These are phyloP conservation scores for Anagrus nilaparvatae DNA, from an alignment of 1,140 invertebrate genomes.

Conservation along the genomic window DNA sequence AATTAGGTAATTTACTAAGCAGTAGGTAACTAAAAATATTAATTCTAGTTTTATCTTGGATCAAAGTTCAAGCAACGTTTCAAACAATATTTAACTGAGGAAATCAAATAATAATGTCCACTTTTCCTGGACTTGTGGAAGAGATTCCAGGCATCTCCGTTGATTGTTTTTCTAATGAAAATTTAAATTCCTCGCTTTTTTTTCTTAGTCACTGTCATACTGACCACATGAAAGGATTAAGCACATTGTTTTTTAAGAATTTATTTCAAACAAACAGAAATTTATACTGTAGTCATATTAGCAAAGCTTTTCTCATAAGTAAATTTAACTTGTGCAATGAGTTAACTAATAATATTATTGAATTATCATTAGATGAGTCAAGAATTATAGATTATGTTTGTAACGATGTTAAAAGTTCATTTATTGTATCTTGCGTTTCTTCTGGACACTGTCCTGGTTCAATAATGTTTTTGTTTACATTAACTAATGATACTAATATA, in stretches of 20 bases:
- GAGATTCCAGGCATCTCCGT: conserved; percentile 54
- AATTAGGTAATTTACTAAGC: too few relatives aligned
- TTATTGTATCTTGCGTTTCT: conserved; percentile 50
- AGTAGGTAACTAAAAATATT: too few relatives aligned
- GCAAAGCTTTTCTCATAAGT: conserved; percentile 27
- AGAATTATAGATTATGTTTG: conserved; percentile 23
- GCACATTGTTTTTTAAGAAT: conserved; percentile 22
- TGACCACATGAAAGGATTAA: conserved; percentile 57
- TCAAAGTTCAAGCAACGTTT: too few relatives aligned
- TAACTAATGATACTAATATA: conserved; percentile 34
- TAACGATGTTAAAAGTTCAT: conserved; percentile 19
- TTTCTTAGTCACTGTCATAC: conserved; percentile 57
- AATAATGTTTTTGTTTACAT: conserved; percentile 62
- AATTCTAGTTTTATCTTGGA: too few relatives aligned
- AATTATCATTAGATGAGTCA: conserved; percentile 12
- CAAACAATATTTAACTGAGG: too few relatives aligned
- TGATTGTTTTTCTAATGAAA: conserved; percentile 47
- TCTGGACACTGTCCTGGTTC: conserved; percentile 65
- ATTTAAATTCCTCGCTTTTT: conserved; percentile 45
- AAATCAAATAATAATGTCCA: conserved; percentile 48
- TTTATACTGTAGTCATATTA: conserved; percentile 34
- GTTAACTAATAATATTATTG: neutral
- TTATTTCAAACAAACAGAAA: conserved; percentile 20
- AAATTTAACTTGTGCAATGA: conserved; percentile 8
- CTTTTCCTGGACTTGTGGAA: conserved; percentile 48